Base-by-base conservation (phyloP, 2,797 vertebrate species). In the Poecilia velifera region DNA sequence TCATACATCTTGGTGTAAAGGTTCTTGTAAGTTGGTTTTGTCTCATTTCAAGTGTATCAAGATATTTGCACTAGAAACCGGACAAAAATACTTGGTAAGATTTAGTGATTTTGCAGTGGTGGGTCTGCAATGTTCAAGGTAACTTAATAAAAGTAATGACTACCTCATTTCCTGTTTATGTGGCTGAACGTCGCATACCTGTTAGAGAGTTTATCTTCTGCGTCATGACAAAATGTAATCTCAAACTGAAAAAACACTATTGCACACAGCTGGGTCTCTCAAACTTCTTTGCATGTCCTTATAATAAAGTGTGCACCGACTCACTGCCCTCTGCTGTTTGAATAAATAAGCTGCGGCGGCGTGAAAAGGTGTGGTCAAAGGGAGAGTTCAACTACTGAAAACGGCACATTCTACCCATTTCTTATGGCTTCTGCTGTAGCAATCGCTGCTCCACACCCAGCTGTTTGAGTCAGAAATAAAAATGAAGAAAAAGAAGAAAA, bases 261-360 rank as follows among this genome's bases (percentile, higher is more conserved):
- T 10, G 13, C 73, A 75, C 22, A 74, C 78, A 82, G 72, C 76
- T 73, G 76, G 87, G 74, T 22, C n/a, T 25, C 4, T 59, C 47
- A 73, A 77, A 22, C 5, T 66, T 73, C 34, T 41, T 36, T 53
- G 76, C 49, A 83, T 71, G 68, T 45, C 6, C 6, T 43, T 71
- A 28, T 45, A 13, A 10, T 43, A 39, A 14, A 36, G 81, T 78
- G 77, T 89, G 87, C 59, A 78, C 87, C 83, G 88, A 89, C 91
- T 93, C 72, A 45, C 57, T 25, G 84, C 92, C 93, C 92, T 93
- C 95, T 95, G 87, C 91, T 95, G 95, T 87, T 49, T 22, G 45
- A 55, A 74, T 28, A 71, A 39, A 25, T 53, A 22, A 76, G 41
- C 70, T 80, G 64, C 84, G 75, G 36, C 13, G 28, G 64, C 34